Conservation (phyloP, 2,113 vertebrate genomes). For the Speoplatyrhinus poulsoni region DNA sequence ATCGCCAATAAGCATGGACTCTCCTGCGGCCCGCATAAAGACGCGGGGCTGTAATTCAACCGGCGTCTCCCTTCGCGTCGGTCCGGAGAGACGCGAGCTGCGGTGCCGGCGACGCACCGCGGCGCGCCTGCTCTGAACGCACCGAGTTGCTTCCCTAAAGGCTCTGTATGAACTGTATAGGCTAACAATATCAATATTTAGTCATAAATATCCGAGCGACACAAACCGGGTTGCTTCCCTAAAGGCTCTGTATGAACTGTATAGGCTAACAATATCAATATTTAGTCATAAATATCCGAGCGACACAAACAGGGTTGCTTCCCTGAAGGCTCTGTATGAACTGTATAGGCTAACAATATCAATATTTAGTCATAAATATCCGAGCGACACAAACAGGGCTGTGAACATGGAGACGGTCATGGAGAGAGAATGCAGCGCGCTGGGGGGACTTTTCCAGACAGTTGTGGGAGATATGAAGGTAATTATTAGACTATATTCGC, state of each 20-base stretch:
- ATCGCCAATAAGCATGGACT: no score
- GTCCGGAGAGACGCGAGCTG: background rate
- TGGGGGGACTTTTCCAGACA: constrained; percentile 79
- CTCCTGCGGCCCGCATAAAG: no score
- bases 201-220: background rate
- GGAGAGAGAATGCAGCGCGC: constrained; percentile 80
- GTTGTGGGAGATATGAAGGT: constrained; percentile 80
- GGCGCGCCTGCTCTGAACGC: background rate
- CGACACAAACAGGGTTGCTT: background rate
- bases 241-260: background rate
- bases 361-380: no score
- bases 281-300: no score
- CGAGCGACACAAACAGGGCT: background rate
- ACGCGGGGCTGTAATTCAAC: background rate
- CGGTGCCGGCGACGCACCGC: background rate
- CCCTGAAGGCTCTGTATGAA: background rate
- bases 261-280: no score
- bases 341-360: no score
- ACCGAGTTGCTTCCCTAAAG: background rate
- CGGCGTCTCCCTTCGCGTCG: constrained; percentile 24
- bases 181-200: no score
- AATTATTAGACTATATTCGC: constrained; percentile 9
- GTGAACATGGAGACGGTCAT: constrained; percentile 75
- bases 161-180: no score
- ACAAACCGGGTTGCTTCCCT: constrained; percentile 2